These are phyloP conservation scores for Ophion ventricosus DNA, from an alignment of 2,888 invertebrate species.

Conservation along the genomic window DNA sequence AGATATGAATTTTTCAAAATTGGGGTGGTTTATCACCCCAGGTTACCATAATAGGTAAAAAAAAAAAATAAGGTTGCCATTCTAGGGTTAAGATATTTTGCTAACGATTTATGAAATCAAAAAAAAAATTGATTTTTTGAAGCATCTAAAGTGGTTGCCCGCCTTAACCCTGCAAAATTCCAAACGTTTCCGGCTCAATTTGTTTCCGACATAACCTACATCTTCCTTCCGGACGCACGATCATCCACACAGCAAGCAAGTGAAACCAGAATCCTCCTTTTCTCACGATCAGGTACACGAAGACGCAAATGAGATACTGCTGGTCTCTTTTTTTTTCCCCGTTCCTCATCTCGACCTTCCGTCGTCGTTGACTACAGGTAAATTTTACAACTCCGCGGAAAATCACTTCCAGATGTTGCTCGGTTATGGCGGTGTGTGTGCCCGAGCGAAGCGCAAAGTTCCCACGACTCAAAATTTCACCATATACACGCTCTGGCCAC, in stretches of 20 bases:
- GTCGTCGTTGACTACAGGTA: conserved; percentile 68
- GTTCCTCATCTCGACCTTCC: conserved; percentile 34
- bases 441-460: conserved; percentile 69
- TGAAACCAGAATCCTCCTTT: conserved; percentile 27
- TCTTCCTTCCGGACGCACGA: background rate
- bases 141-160: too few species aligned
- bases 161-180: too few species aligned
- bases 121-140: too few species aligned
- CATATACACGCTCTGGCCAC: background rate
- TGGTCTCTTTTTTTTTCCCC: conserved; percentile 33
- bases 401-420: conserved; percentile 80
- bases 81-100: too few species aligned
- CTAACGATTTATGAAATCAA: too few species aligned
- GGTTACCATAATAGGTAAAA: too few species aligned
- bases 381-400: conserved; percentile 75
- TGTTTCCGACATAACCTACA: too few species aligned
- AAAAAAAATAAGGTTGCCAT: too few species aligned
- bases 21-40: too few species aligned
- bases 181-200: too few species aligned
- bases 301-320: conserved; percentile 53
- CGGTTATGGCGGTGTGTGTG: conserved; percentile 69
- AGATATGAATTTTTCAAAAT: too few species aligned
- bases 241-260: background rate
- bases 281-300: conserved; percentile 64
- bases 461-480: conserved; percentile 74